Conservation (phyloP, 2,888 invertebrate species). For the Brassicogethes aeneus region DNA sequence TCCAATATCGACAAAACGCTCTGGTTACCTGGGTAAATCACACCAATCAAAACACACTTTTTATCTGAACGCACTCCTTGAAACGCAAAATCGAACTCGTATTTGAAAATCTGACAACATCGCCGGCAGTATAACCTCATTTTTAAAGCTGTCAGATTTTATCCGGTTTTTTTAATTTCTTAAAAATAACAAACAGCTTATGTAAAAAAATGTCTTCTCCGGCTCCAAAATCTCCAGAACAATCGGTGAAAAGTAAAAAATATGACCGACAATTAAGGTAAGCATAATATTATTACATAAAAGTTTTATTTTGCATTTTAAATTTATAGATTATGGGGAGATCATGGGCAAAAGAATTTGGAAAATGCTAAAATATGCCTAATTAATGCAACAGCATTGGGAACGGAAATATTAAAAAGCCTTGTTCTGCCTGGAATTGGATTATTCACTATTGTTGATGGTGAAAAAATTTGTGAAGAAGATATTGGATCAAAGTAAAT, state of each 20-base stretch:
- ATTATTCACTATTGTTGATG: conserved; percentile 88
- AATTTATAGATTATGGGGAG: conserved; percentile 83
- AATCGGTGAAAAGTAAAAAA: conserved; percentile 60
- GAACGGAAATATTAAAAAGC: conserved; percentile 92
- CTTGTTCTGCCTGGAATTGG: conserved; percentile 92
- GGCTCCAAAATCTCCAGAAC: conserved; percentile 56
- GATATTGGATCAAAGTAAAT: conserved; percentile 85
- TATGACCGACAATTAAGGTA: conserved; percentile 62
- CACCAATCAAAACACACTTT: too few species aligned
- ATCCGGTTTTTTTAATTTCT: too few species aligned
- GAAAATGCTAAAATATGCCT: conserved; percentile 88
- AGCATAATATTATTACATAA: conserved; percentile 8
- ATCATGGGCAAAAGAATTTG: conserved; percentile 87
- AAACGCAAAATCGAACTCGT: too few species aligned
- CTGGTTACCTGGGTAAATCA: too few species aligned
- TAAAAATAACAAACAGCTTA: too few species aligned
- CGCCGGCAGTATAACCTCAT: too few species aligned
- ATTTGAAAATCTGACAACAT: too few species aligned
- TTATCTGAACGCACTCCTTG: too few species aligned
- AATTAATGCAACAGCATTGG: conserved; percentile 86
- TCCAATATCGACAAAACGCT: too few species aligned
- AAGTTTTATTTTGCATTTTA: background rate
- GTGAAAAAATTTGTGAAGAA: conserved; percentile 75
- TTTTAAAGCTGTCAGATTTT: too few species aligned
- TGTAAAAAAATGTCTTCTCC: conserved; percentile 48